A percentile compares a stretch with the other conserved stretches of the same genome.
phyloP scores from a whole-genome alignment of 2,888 invertebrate species.

The Neoscelio sp. region DNA sequence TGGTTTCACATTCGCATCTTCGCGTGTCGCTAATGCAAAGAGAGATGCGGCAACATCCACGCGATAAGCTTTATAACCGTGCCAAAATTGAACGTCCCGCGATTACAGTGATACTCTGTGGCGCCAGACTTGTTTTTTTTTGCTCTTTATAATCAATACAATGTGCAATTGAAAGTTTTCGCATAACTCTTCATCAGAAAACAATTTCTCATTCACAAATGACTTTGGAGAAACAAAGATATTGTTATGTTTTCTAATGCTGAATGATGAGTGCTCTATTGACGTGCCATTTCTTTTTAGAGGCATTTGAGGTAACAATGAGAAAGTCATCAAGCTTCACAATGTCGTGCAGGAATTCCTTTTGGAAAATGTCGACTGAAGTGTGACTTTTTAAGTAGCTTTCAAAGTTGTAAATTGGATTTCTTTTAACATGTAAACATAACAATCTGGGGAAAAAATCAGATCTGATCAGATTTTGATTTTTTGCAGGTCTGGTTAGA shows the following conservation, averaged over 20 bases:
- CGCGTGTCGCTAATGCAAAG: constrained; percentile 62
- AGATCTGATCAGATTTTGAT: too few relatives aligned
- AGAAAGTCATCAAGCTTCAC: constrained; percentile 8
- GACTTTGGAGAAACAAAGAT: constrained; percentile 29
- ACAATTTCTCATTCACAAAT: constrained; percentile 44
- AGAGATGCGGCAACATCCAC: constrained; percentile 48
- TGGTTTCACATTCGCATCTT: constrained; percentile 67
- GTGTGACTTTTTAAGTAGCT: too few relatives aligned
- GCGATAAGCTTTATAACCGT: constrained; percentile 62
- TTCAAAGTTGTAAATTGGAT: too few relatives aligned
- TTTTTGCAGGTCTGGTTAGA: too few relatives aligned
- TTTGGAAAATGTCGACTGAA: too few relatives aligned
- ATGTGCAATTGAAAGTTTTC: constrained; percentile 49
- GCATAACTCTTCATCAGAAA: constrained; percentile 46
- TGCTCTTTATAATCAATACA: constrained; percentile 51
- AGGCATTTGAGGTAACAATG: constrained; percentile 2
- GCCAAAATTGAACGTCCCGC: constrained; percentile 54
- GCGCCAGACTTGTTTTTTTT: constrained; percentile 44
- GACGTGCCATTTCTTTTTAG: constrained; percentile 5
- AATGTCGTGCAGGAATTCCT: too few relatives aligned
- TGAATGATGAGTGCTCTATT: constrained; percentile 30
- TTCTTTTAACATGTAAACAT: too few relatives aligned
- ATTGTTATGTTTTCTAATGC: constrained; percentile 33
- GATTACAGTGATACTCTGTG: constrained; percentile 47
- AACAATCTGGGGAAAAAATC: too few relatives aligned